Evolutionary conservation across 2,797 vertebrate genomes (phyloP).

Genomic region (Hirundo rustica): DNA sequence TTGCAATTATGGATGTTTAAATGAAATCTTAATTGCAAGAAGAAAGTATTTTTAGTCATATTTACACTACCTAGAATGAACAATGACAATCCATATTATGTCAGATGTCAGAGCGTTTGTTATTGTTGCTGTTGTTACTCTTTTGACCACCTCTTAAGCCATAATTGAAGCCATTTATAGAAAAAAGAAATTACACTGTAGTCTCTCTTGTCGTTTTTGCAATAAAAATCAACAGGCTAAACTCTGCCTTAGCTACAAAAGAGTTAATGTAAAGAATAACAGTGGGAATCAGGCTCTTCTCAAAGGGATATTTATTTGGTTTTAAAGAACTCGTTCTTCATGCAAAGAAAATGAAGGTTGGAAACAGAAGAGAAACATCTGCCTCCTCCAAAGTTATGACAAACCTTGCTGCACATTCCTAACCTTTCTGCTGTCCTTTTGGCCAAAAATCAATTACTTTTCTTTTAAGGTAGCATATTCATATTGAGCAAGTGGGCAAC

Average conservation of each 20-base stretch:
- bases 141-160: neutral
- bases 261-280: constrained; percentile 60
- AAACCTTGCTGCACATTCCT: constrained; percentile 70
- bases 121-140: neutral
- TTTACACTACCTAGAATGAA: constrained; percentile 23
- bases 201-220: neutral
- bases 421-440: constrained; percentile 71
- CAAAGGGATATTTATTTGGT: constrained; percentile 72
- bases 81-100: neutral
- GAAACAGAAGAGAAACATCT: constrained; percentile 78
- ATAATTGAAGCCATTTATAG: neutral
- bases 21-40: constrained; percentile 22
- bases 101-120: constrained; percentile 4
- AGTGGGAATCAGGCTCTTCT: constrained; percentile 39
- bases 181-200: neutral
- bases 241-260: neutral
- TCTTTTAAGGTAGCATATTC: constrained; percentile 62
- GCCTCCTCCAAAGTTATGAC: constrained; percentile 74
- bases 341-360: constrained; percentile 71
- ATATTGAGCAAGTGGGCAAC: constrained; percentile 64
- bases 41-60: constrained; percentile 17
- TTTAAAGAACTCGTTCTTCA: constrained; percentile 71
- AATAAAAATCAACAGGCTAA: neutral
- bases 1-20: constrained; percentile 32
- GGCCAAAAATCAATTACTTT: constrained; percentile 69